phyloP scores from a whole-genome alignment of 2,888 invertebrate species.

The Helobdella robusta region DNA sequence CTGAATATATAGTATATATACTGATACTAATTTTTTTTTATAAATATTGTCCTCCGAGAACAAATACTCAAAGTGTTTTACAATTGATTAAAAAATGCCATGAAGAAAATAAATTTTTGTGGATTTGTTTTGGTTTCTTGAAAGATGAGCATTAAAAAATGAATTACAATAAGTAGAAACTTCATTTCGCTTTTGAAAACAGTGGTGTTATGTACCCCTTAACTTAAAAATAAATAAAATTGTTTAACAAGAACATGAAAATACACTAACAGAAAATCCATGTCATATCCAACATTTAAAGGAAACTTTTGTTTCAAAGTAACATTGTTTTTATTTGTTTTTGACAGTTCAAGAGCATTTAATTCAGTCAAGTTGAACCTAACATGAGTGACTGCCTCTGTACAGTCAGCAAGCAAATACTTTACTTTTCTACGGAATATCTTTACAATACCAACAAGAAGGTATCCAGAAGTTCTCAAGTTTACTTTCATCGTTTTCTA shows the following conservation, averaged over 20 bases:
- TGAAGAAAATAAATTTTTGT: too few species aligned
- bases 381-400: slow-evolving; percentile 3
- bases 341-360: not conserved
- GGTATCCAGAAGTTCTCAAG: not conserved
- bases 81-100: too few species aligned
- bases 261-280: not conserved
- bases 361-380: not conserved
- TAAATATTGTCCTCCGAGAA: too few species aligned
- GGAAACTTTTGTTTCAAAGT: not conserved
- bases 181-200: too few species aligned
- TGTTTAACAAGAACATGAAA: not conserved
- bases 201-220: not conserved
- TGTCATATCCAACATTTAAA: not conserved
- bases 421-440: slow-evolving; percentile 12
- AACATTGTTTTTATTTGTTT: slow-evolving; percentile 1
- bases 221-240: slow-evolving; percentile 3
- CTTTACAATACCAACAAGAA: slow-evolving; percentile 1
- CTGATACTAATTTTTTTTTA: too few species aligned
- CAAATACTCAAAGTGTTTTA: too few species aligned
- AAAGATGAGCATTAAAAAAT: too few species aligned
- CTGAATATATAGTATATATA: too few species aligned
- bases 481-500: too few species aligned
- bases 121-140: too few species aligned
- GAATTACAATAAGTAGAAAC: too few species aligned
- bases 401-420: slow-evolving; percentile 6